A percentile compares a stretch with the other conserved stretches of the same genome.
Conservation (phyloP, 2,113 vertebrate species). For the Panurus biarmicus region DNA sequence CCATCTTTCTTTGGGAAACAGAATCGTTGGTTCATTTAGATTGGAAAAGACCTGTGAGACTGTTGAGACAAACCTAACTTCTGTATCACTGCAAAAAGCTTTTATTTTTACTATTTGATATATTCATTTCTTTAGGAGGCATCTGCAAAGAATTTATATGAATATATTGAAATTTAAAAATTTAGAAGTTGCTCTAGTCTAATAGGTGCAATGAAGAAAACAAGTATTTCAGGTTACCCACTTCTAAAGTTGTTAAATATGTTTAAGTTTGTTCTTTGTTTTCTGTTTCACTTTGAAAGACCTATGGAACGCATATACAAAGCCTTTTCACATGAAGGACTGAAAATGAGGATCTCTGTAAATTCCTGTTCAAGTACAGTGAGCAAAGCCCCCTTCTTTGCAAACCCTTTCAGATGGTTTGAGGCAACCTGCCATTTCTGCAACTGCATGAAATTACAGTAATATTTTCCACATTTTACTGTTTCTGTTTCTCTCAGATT, state of each 20-base stretch:
- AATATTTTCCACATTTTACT: neutral
- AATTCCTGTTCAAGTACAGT: neutral
- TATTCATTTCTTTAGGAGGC: neutral
- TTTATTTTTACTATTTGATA: neutral
- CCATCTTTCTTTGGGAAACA: neutral
- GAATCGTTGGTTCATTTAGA: neutral
- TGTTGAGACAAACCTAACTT: neutral
- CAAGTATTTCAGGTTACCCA: neutral
- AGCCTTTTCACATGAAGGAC: neutral
- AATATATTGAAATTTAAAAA: neutral
- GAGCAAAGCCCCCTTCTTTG: neutral
- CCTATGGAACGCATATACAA: neutral
- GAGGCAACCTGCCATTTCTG: neutral
- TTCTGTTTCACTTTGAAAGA: neutral
- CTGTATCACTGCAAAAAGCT: neutral
- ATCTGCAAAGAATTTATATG: neutral
- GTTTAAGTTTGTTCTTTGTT: neutral
- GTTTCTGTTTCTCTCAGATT: neutral
- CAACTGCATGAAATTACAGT: neutral
- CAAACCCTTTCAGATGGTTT: neutral
- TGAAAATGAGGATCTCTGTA: neutral
- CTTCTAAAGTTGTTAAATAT: neutral
- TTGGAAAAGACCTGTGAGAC: neutral
- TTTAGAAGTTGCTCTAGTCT: neutral
- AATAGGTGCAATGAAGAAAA: neutral